Conservation (phyloP, 2,888 invertebrate species). For the Nezara viridula region DNA sequence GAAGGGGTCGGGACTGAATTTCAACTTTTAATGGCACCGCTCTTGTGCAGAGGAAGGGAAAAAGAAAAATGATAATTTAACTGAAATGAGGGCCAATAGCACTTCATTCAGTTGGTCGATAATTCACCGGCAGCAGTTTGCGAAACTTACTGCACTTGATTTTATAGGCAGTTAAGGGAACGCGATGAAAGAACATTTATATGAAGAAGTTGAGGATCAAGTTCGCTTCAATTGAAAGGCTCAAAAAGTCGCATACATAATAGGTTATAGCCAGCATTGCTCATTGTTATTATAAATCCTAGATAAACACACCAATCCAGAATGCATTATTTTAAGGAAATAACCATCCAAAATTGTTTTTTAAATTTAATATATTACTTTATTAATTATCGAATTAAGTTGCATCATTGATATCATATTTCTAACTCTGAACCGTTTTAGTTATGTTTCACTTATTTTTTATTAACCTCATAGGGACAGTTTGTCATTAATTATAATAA, state of each 20-base stretch:
- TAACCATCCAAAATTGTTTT: too few relatives aligned
- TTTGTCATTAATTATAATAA: too few relatives aligned
- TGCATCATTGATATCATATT: too few relatives aligned
- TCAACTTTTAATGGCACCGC: constrained; percentile 27
- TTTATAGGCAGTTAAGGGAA: neutral
- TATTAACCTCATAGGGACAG: too few relatives aligned
- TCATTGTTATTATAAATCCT: too few relatives aligned
- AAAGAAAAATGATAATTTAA: constrained; percentile 39
- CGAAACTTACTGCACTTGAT: constrained; percentile 18
- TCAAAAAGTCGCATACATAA: neutral
- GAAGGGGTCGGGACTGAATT: neutral
- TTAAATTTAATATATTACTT: too few relatives aligned
- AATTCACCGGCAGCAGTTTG: neutral
- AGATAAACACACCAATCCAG: too few relatives aligned
- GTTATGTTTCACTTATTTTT: too few relatives aligned
- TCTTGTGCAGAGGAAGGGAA: neutral
- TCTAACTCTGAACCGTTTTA: too few relatives aligned
- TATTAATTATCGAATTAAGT: too few relatives aligned
- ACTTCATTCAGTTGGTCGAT: neutral
- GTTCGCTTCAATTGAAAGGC: neutral
- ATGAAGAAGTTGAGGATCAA: neutral
- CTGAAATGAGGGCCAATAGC: constrained; percentile 6
- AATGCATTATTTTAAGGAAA: too few relatives aligned
- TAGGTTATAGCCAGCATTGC: too few relatives aligned
- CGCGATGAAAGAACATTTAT: neutral